phyloP scores from a whole-genome alignment of 2,888 invertebrate genomes.

The Alitta virens region DNA sequence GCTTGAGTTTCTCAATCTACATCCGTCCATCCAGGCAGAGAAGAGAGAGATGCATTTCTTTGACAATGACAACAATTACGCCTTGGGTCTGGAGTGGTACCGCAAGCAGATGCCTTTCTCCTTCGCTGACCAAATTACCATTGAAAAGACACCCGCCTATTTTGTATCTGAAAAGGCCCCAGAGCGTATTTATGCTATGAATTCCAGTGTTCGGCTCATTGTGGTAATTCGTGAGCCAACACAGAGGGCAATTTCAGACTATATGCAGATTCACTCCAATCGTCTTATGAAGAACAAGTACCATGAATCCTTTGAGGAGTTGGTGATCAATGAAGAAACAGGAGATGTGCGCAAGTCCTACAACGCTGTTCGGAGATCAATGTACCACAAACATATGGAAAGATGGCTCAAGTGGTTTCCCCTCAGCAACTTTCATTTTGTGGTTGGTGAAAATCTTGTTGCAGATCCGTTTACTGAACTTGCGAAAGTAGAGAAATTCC shows the following conservation, averaged over 20 bases:
- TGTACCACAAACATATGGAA: constrained; percentile 71
- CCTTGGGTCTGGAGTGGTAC: constrained; percentile 92
- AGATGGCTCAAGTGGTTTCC: constrained; percentile 91
- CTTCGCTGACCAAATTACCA: constrained; percentile 86
- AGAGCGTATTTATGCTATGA: constrained; percentile 89
- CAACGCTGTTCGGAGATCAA: constrained; percentile 57
- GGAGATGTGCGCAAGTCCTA: constrained; percentile 57
- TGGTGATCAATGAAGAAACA: constrained; percentile 51
- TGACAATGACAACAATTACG: constrained; percentile 80
- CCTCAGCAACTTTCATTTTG: constrained; percentile 85
- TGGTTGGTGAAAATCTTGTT: constrained; percentile 65
- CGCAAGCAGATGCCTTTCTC: constrained; percentile 84
- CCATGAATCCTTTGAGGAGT: constrained; percentile 28
- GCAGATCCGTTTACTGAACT: constrained; percentile 48
- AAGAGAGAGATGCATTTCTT: constrained; percentile 96
- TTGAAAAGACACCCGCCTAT: constrained; percentile 97
- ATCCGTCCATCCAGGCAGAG: constrained; percentile 79
- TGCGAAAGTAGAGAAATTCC: constrained; percentile 45
- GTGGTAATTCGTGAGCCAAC: constrained; percentile 95
- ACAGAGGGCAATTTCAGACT: constrained; percentile 92
- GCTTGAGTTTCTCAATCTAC: constrained; percentile 53
- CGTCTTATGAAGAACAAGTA: constrained; percentile 31
- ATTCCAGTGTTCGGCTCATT: constrained; percentile 81
- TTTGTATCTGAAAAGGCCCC: constrained; percentile 95
- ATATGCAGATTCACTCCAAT: constrained; percentile 81